Evolutionary conservation across 2,113 vertebrate species (phyloP).

Genomic region (Lepisosteus osseus): DNA sequence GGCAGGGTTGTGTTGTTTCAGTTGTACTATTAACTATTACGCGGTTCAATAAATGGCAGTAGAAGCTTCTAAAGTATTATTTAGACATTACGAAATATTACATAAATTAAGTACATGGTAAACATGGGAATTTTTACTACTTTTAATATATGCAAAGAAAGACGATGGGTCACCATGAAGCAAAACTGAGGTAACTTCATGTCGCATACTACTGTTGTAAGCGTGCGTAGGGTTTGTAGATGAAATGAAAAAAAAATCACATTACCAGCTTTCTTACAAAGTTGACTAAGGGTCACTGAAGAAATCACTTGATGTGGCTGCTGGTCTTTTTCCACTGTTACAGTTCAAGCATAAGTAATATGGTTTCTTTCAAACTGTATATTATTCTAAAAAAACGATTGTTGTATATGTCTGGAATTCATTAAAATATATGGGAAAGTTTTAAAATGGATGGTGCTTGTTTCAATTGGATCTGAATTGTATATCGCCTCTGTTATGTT

Average conservation of each 20-base stretch:
- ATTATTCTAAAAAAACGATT: constrained; percentile 76
- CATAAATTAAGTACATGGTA: too few species aligned
- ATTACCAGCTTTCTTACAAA: constrained; percentile 52
- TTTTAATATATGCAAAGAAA: constrained; percentile 55
- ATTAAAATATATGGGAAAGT: constrained; percentile 76
- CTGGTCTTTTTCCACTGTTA: constrained; percentile 65
- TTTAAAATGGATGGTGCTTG: constrained; percentile 85
- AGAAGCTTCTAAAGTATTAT: too few species aligned
- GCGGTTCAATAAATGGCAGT: too few species aligned
- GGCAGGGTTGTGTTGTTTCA: too few species aligned
- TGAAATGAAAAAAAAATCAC: constrained; percentile 45
- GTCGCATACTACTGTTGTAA: constrained; percentile 77
- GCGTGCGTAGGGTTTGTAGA: constrained; percentile 60
- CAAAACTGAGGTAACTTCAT: constrained; percentile 60
- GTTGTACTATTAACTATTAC: too few species aligned
- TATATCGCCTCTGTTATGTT: constrained; percentile 97
- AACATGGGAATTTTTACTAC: constrained; percentile 37
- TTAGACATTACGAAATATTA: too few species aligned
- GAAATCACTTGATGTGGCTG: constrained; percentile 54
- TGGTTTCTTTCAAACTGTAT: constrained; percentile 78
- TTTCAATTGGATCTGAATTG: constrained; percentile 85
- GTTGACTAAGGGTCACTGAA: constrained; percentile 56
- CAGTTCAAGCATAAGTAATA: constrained; percentile 64
- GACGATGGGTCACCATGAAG: constrained; percentile 45
- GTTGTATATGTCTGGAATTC: constrained; percentile 83